A percentile compares a stretch with the other conserved stretches of the same genome.
phyloP scores from a whole-genome alignment of 2,888 invertebrate species.

The Agelastica alni region DNA sequence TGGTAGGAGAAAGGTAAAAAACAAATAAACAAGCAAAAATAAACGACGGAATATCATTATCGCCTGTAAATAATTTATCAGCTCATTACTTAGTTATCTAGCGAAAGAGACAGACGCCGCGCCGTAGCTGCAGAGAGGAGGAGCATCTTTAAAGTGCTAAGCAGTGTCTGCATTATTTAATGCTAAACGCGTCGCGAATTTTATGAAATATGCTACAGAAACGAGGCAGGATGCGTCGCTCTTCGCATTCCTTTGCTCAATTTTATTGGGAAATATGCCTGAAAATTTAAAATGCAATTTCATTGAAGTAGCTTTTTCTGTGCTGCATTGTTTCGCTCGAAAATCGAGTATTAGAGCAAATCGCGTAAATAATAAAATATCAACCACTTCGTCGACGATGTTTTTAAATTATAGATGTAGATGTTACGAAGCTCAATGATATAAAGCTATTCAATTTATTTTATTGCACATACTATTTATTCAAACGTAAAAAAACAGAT shows the following conservation, averaged over 20 bases:
- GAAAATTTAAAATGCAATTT: constrained; percentile 29
- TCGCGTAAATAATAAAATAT: too few species aligned
- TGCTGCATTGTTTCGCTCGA: constrained; percentile 1
- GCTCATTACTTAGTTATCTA: constrained; percentile 6
- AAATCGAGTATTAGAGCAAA: constrained; percentile 9
- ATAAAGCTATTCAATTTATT: too few species aligned
- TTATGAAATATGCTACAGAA: constrained; percentile 29
- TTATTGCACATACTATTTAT: too few species aligned
- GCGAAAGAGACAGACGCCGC: not conserved
- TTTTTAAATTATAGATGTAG: too few species aligned
- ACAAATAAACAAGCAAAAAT: not conserved
- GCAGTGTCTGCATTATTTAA: constrained; percentile 33
- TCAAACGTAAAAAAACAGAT: too few species aligned
- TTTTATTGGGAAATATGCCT: constrained; percentile 27
- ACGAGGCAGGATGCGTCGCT: constrained; percentile 23
- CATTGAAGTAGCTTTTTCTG: constrained; percentile 9
- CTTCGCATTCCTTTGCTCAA: constrained; percentile 25
- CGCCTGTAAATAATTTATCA: not conserved
- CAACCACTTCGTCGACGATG: too few species aligned
- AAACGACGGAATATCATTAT: not conserved
- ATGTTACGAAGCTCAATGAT: too few species aligned
- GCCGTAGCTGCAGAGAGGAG: constrained; percentile 14
- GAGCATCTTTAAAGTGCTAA: constrained; percentile 26
- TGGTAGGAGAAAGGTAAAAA: not conserved
- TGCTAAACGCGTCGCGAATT: constrained; percentile 27